Conservation (phyloP, 2,888 invertebrate species). For the Schizotus pectinicornis region DNA sequence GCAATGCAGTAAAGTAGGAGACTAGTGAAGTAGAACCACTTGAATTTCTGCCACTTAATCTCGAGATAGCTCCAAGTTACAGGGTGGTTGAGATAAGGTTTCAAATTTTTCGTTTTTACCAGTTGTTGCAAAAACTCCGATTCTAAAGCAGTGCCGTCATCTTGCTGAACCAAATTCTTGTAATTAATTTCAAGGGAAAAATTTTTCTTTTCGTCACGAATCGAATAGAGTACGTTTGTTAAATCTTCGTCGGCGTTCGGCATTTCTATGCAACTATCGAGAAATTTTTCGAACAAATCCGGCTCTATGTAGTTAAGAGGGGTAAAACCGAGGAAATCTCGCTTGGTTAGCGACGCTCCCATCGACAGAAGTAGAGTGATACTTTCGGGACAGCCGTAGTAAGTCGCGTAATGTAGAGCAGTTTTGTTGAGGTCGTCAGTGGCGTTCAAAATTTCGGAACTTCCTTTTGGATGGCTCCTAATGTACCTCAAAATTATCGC, state of each 20-base stretch:
- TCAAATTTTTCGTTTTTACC: slow-evolving; percentile 15
- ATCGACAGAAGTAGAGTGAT: slow-evolving; percentile 2
- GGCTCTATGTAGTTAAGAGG: slow-evolving; percentile 14
- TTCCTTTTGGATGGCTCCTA: background rate
- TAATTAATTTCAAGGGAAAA: slow-evolving; percentile 15
- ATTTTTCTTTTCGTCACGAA: slow-evolving; percentile 3
- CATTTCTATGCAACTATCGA: slow-evolving; percentile 8
- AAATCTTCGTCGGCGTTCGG: slow-evolving; percentile 8
- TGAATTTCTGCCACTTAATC: slow-evolving; percentile 15
- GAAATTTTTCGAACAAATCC: slow-evolving; percentile 8
- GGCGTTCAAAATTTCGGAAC: background rate
- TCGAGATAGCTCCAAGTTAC: slow-evolving; percentile 16
- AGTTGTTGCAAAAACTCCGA: slow-evolving; percentile 16
- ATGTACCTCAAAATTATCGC: slow-evolving; percentile 3
- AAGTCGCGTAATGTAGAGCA: slow-evolving; percentile 12
- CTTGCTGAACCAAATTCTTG: slow-evolving; percentile 5
- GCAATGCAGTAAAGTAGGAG: slow-evolving; percentile 13
- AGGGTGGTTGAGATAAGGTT: slow-evolving; percentile 13
- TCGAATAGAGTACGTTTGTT: background rate
- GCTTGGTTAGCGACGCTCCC: slow-evolving; percentile 14
- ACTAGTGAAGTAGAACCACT: slow-evolving; percentile 5
- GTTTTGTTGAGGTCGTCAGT: slow-evolving; percentile 15
- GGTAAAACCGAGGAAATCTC: slow-evolving; percentile 10
- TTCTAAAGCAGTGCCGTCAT: slow-evolving; percentile 1
- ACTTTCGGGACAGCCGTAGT: slow-evolving; percentile 6